Evolutionary conservation across 2,888 invertebrate species (phyloP), one percentile per base, ranked within the genome.

Genomic region (Nymphalis c-album): DNA sequence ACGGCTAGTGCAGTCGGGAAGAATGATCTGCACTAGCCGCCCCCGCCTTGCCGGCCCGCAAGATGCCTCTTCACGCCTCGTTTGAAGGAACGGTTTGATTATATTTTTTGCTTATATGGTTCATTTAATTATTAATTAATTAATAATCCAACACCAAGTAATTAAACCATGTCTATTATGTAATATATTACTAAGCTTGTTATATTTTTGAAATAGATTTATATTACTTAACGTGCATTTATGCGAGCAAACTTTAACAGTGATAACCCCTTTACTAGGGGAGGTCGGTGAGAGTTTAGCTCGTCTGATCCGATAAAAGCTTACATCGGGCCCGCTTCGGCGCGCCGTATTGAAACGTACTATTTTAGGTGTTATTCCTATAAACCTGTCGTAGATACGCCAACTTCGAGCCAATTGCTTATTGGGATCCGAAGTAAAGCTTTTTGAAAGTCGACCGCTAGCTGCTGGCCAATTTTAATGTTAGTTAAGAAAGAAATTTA

Each of bases 301-400:
- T 80, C 75, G 83, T 83, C 84, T 84, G 85, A 84, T 84, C 82
- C 82, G 80, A 84, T 85, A 86, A 87, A 85, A 83, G 83, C 85
- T 72, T 71, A 73, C 68, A 75, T 76, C 61, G 68, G 71, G 68
- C 66, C 60, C 70, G 68, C 68, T 73, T 72, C 75, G 71, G 69
- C 70, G 68, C 73, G 78, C 73, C 75, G 79, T 82, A 85, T 87
- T 87, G 81, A 84, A 82, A 80, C 80, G 79, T 78, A 80, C 82
- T 85, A 83, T 85, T 85, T 82, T 77, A 78, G 78, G 77, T 78
- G 78, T 77, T 75, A 73, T 77, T 79, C 76, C 71, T 76, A 73
- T 75, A 75, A 72, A 77, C 67, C 72, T 73, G 60, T 66, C 74
- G 65, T 60, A 71, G 71, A 70, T 70, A 68, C 48, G 60, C 62